Conservation (phyloP, 2,888 invertebrate species). For the Lingula anatina region DNA sequence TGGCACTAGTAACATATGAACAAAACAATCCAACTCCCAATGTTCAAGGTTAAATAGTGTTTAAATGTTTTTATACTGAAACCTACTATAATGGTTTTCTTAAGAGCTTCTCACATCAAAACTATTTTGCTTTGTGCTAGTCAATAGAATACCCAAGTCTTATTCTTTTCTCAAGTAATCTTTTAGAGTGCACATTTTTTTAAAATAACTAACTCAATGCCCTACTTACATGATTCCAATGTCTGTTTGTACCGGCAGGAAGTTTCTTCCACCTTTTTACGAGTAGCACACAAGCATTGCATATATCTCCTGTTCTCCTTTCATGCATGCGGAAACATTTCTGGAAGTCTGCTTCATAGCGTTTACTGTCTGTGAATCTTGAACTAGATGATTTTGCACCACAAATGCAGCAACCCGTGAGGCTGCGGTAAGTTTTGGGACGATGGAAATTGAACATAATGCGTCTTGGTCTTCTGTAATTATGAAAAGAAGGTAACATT, state of each 20-base stretch:
- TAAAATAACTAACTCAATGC: conserved; percentile 1
- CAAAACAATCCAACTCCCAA: no score
- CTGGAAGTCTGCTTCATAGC: conserved; percentile 75
- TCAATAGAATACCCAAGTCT: no score
- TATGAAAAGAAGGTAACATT: no score
- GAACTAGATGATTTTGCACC: conserved; percentile 78
- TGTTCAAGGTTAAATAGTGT: no score
- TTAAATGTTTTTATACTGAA: no score
- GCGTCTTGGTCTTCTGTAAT: no score
- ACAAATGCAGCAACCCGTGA: conserved; percentile 81
- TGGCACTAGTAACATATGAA: no score
- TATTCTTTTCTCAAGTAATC: no score
- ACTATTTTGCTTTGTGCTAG: no score
- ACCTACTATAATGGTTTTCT: no score
- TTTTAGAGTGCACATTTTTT: neutral
- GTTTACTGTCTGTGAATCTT: conserved; percentile 76
- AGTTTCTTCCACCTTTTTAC: conserved; percentile 67
- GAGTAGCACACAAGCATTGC: conserved; percentile 78
- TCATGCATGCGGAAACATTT: conserved; percentile 69
- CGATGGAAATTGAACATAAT: conserved; percentile 84
- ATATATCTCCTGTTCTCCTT: conserved; percentile 74
- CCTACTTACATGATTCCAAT: conserved; percentile 45
- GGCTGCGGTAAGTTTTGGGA: conserved; percentile 68
- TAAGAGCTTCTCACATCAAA: no score
- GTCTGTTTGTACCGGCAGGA: conserved; percentile 35